phyloP scores from a whole-genome alignment of 2,113 vertebrate species.

The human region GRCh38 chr14:97362501-97363000 shows the following conservation, averaged over 20 bases:
- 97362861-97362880: rapidly evolving
- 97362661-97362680: rapidly evolving
- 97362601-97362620: rapidly evolving
- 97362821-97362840: neutral
- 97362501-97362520: too few relatives aligned
- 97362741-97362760: rapidly evolving
- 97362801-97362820: neutral
- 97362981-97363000: rapidly evolving
- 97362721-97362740: neutral
- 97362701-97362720: rapidly evolving
- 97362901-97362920: rapidly evolving
- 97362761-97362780: neutral
- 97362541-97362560: rapidly evolving
- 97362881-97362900: rapidly evolving
- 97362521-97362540: rapidly evolving
- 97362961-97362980: rapidly evolving
- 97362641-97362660: rapidly evolving
- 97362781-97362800: rapidly evolving
- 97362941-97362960: rapidly evolving
- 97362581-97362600: rapidly evolving
- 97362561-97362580: rapidly evolving
- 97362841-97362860: neutral
- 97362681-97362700: rapidly evolving
- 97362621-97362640: rapidly evolving
- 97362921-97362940: rapidly evolving